phyloP scores from a whole-genome alignment of 2,797 vertebrate species.

The Hafferia zeledoni region DNA sequence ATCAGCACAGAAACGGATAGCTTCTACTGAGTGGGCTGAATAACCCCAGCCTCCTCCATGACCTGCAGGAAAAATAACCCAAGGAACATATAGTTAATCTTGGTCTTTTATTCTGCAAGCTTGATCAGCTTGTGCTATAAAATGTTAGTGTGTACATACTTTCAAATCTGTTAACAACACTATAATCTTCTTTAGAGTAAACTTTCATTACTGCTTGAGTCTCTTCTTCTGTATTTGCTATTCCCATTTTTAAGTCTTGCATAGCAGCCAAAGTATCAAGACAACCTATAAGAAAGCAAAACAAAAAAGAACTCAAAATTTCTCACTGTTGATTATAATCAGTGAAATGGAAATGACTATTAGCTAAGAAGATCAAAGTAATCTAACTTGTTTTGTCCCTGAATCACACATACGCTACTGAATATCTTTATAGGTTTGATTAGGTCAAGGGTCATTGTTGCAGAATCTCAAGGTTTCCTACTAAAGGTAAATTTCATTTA shows the following conservation, averaged over 20 bases:
- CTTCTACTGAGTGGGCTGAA: slow-evolving; percentile 98
- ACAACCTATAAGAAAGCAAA: slow-evolving; percentile 84
- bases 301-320: background rate
- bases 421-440: background rate
- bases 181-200: slow-evolving; percentile 99
- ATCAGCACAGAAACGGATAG: slow-evolving; percentile 96
- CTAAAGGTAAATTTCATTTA: background rate
- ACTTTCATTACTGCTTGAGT: slow-evolving; percentile 99
- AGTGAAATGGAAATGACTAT: background rate
- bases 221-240: slow-evolving; percentile 94
- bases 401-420: fast-evolving
- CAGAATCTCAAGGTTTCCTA: background rate
- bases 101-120: background rate
- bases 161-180: slow-evolving; percentile 98
- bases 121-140: background rate
- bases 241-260: slow-evolving; percentile 98
- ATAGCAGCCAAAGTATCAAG: slow-evolving; percentile 96
- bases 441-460: background rate
- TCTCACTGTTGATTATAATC: background rate
- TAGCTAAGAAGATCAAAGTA: background rate
- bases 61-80: slow-evolving; percentile 75
- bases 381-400: background rate
- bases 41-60: slow-evolving; percentile 99
- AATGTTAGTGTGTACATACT: slow-evolving; percentile 80
- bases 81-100: background rate